Percentiles rank a stretch among this genome's conserved stretches.
phyloP scores from a whole-genome alignment of 2,888 invertebrate genomes.

The Oscheius sp. region DNA sequence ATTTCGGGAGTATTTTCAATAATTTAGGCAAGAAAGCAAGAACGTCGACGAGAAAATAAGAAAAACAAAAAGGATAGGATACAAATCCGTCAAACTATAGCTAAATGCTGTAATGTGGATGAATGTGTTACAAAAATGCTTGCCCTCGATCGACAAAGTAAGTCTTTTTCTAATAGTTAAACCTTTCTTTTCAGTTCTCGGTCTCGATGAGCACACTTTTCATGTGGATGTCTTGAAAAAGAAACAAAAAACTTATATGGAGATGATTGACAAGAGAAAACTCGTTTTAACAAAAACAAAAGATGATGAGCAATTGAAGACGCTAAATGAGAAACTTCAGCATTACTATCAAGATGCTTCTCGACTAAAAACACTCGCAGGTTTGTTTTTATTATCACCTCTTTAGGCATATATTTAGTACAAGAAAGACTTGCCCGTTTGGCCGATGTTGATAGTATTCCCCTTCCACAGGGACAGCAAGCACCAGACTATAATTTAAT shows the following conservation, averaged over 20 bases:
- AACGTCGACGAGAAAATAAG: constrained; percentile 50
- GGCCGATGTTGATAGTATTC: constrained; percentile 33
- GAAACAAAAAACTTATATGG: constrained; percentile 48
- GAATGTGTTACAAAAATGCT: constrained; percentile 50
- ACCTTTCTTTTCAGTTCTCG: constrained; percentile 50
- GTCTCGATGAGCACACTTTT: constrained; percentile 48
- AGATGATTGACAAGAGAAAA: constrained; percentile 38
- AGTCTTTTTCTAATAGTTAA: too few relatives aligned
- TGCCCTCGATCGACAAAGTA: constrained; percentile 49
- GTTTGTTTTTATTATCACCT: too few relatives aligned
- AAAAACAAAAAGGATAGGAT: constrained; percentile 50
- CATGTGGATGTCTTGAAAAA: constrained; percentile 52
- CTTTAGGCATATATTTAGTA: constrained; percentile 30
- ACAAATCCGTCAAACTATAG: constrained; percentile 54
- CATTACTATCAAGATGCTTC: constrained; percentile 41
- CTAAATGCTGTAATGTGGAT: constrained; percentile 51
- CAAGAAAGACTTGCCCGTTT: constrained; percentile 46
- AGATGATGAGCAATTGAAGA: constrained; percentile 43
- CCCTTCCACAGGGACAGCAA: neutral
- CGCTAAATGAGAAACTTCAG: constrained; percentile 45
- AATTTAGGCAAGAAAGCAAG: constrained; percentile 48
- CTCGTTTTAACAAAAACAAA: constrained; percentile 40
- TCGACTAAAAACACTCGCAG: constrained; percentile 37
- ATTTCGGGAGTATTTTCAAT: neutral
- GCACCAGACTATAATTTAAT: constrained; percentile 5